Conservation (phyloP, 2,797 vertebrate species). For the Morus bassanus region DNA sequence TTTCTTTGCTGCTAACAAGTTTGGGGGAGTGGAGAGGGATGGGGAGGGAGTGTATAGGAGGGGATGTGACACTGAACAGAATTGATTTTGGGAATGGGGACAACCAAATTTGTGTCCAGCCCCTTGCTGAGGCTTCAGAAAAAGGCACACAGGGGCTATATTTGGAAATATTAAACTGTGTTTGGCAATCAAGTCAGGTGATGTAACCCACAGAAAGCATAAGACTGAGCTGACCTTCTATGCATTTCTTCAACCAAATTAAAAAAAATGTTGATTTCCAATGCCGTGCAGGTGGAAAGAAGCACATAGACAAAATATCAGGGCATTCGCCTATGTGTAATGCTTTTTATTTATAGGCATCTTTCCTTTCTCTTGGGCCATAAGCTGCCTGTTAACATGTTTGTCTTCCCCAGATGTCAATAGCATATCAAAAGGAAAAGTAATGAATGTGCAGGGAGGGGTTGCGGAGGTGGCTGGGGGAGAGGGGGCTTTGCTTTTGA, state of each 20-base stretch:
- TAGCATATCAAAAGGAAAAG: not conserved
- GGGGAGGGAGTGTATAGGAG: not conserved
- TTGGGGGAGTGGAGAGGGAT: not conserved
- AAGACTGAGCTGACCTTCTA: constrained; percentile 8
- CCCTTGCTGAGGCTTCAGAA: constrained; percentile 13
- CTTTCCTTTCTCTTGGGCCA: not conserved
- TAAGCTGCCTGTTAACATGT: not conserved
- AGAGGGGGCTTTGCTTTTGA: not conserved
- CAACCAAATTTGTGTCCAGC: constrained; percentile 6
- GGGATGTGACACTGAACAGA: not conserved
- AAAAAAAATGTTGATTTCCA: not conserved
- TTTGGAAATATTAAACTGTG: constrained; percentile 26
- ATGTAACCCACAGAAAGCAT: constrained; percentile 6
- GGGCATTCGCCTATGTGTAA: not conserved
- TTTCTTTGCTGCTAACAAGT: not conserved
- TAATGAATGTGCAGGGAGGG: fast-evolving
- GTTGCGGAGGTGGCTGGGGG: not conserved
- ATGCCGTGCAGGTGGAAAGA: not conserved
- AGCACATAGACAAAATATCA: not conserved
- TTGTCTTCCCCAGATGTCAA: not conserved
- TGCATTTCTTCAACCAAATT: not conserved
- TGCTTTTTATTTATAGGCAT: not conserved
- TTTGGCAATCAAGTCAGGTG: constrained; percentile 36
- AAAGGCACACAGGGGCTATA: not conserved
- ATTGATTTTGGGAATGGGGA: not conserved